Conservation (phyloP, 2,113 vertebrate genomes). For the Pollimyrus isidori region DNA sequence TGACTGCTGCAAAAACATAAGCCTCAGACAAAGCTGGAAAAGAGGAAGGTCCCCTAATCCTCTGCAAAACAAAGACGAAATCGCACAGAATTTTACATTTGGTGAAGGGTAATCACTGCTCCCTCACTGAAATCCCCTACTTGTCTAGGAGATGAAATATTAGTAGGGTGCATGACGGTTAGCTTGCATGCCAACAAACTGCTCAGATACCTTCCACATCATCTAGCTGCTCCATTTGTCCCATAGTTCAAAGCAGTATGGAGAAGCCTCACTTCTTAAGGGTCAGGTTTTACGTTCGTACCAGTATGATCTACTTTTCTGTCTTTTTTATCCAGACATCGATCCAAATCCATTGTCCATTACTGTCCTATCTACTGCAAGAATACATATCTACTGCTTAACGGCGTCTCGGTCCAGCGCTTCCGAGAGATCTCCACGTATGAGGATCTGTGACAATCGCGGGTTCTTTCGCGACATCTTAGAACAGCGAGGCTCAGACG, state of each 20-base stretch:
- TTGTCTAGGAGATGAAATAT: not conserved
- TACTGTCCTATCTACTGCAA: not conserved
- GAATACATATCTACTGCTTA: no score
- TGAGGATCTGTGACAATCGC: not conserved
- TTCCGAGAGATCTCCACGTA: not conserved
- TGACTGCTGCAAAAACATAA: not conserved
- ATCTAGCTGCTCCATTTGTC: not conserved
- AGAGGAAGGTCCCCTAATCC: conserved; percentile 1
- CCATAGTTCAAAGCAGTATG: not conserved
- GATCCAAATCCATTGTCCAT: not conserved
- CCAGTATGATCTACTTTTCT: conserved; percentile 12
- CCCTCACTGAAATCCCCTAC: not conserved
- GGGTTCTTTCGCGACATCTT: not conserved
- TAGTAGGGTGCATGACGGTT: not conserved
- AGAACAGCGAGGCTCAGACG: not conserved
- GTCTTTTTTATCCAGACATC: not conserved
- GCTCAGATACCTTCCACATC: not conserved
- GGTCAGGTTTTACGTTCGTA: conserved; percentile 13
- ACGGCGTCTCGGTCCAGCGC: not conserved
- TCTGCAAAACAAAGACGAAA: not conserved
- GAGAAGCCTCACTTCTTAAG: not conserved
- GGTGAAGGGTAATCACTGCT: not conserved
- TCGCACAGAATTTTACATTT: not conserved
- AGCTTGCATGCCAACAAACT: not conserved
- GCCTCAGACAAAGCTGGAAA: not conserved